Conservation (phyloP, 2,888 invertebrate species). For the Pristionchus maxplancki region DNA sequence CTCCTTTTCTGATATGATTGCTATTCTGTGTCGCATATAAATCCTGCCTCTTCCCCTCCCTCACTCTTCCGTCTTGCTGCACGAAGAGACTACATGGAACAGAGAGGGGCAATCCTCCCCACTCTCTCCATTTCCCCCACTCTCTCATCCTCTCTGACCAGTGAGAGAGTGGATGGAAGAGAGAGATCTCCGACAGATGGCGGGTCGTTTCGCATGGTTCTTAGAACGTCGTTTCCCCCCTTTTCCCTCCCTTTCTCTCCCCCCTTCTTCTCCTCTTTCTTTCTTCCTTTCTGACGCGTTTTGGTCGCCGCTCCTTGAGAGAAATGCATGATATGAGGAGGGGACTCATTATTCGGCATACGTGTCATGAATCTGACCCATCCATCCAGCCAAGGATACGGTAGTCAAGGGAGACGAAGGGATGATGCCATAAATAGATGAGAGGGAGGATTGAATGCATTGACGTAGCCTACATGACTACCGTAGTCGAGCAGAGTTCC, state of each 20-base stretch:
- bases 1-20: constrained; percentile 43
- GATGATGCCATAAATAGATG: background rate
- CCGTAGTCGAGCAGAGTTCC: background rate
- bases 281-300: background rate
- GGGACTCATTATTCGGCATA: background rate
- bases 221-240: constrained; percentile 29
- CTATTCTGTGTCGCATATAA: constrained; percentile 27
- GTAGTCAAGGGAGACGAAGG: background rate
- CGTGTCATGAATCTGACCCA: background rate
- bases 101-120: background rate
- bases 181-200: constrained; percentile 25
- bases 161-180: background rate
- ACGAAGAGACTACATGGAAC: background rate
- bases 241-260: background rate
- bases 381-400: background rate
- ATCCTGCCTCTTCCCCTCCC: background rate
- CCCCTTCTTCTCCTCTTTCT: background rate
- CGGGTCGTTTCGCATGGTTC: constrained; percentile 10
- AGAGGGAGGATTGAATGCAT: background rate
- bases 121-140: background rate
- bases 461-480: background rate
- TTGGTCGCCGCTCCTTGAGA: constrained; percentile 2
- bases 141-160: constrained; percentile 18
- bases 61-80: background rate
- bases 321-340: constrained; percentile 9